Percentiles rank a stretch among this genome's conserved stretches.
Conservation (phyloP, 2,888 invertebrate genomes). For the Amaurobius ferox region DNA sequence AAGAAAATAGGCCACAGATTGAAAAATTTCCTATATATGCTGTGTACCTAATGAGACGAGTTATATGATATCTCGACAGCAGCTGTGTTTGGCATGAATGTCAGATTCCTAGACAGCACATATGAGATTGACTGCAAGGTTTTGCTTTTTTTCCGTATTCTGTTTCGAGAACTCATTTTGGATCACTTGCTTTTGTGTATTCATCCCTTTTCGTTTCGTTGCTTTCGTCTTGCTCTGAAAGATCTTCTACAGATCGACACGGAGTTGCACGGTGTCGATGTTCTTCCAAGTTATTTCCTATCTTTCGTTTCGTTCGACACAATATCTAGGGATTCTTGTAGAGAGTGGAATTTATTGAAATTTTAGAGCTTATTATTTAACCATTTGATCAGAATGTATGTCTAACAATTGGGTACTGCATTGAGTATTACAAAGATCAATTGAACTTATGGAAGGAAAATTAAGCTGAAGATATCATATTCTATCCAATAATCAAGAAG, state of each 20-base stretch:
- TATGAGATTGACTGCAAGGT: constrained; percentile 27
- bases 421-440: too few relatives aligned
- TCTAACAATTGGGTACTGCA: too few relatives aligned
- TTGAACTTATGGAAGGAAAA: too few relatives aligned
- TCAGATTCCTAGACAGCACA: constrained; percentile 39
- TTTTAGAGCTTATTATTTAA: too few relatives aligned
- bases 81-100: constrained; percentile 60
- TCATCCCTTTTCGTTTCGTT: background rate
- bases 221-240: too few relatives aligned
- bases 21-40: constrained; percentile 53
- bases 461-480: too few relatives aligned
- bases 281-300: too few relatives aligned
- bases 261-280: background rate
- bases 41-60: constrained; percentile 61
- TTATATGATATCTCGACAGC: constrained; percentile 54
- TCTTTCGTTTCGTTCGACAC: too few relatives aligned
- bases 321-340: too few relatives aligned
- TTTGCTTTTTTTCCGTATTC: background rate
- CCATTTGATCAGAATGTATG: too few relatives aligned
- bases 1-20: constrained; percentile 25
- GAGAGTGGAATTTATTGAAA: too few relatives aligned
- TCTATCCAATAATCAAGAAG: background rate
- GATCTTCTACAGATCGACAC: background rate
- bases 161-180: background rate
- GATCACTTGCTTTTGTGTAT: constrained; percentile 2